These are phyloP conservation scores for Diploptera punctata DNA, from an alignment of 2,888 invertebrate genomes.

Conservation along the genomic window DNA sequence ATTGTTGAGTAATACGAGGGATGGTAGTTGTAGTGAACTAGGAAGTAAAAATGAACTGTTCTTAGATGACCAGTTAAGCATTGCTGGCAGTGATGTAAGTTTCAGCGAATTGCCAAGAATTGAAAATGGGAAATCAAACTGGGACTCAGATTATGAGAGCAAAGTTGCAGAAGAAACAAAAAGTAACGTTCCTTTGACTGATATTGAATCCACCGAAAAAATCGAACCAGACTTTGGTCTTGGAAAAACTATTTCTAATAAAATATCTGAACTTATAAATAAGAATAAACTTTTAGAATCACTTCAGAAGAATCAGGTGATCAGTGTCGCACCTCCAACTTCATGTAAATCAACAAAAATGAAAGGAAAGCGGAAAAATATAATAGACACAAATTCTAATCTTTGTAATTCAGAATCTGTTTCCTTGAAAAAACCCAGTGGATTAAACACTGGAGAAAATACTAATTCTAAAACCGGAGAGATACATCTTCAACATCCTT, in stretches of 20 bases:
- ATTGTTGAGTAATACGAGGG: conserved; percentile 50
- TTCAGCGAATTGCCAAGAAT: conserved; percentile 6
- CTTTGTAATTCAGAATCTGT: not conserved
- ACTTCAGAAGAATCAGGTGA: not conserved
- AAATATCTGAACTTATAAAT: conserved; percentile 34
- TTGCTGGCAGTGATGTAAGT: conserved; percentile 36
- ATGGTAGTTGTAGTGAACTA: conserved; percentile 28
- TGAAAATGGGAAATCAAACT: conserved; percentile 18
- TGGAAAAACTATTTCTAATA: conserved; percentile 36
- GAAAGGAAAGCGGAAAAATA: not conserved
- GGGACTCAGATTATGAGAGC: conserved; percentile 6
- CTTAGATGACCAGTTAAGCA: conserved; percentile 25
- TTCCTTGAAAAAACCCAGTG: not conserved
- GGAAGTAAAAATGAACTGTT: conserved; percentile 14
- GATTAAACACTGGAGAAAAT: too few relatives aligned
- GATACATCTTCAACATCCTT: too few relatives aligned
- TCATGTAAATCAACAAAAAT: not conserved
- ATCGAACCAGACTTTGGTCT: conserved; percentile 6
- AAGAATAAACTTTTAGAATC: conserved; percentile 29
- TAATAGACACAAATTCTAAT: conserved; percentile 5
- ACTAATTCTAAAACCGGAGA: too few relatives aligned
- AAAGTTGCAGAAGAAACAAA: conserved; percentile 9
- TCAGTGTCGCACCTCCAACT: not conserved
- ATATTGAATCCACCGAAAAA: not conserved
- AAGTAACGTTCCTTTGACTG: not conserved